phyloP scores from a whole-genome alignment of 2,888 invertebrate species.

The Atrina japonica region DNA sequence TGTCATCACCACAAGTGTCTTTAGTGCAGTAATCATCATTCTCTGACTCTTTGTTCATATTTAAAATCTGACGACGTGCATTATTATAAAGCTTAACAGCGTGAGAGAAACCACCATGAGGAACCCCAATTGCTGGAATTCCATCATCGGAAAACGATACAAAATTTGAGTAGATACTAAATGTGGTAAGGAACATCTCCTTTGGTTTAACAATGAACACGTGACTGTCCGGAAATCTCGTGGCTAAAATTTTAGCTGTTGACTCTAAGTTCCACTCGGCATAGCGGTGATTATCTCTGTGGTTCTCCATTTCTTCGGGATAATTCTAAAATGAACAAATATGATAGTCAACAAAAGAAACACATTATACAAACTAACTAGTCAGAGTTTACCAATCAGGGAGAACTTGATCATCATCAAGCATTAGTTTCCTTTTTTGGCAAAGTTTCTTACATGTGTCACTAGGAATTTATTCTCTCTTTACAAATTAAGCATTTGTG shows the following conservation, averaged over 20 bases:
- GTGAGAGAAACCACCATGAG: slow-evolving; percentile 88
- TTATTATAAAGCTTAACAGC: slow-evolving; percentile 83
- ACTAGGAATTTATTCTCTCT: too few relatives aligned
- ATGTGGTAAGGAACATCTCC: slow-evolving; percentile 91
- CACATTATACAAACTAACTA: not conserved
- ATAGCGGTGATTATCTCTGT: slow-evolving; percentile 87
- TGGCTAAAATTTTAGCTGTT: slow-evolving; percentile 86
- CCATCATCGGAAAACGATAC: slow-evolving; percentile 89
- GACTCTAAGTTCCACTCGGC: slow-evolving; percentile 91
- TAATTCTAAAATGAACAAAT: slow-evolving; percentile 86
- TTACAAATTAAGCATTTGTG: too few relatives aligned
- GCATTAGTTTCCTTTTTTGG: too few relatives aligned
- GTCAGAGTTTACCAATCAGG: not conserved
- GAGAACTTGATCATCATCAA: too few relatives aligned
- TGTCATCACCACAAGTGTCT: slow-evolving; percentile 1
- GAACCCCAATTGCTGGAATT: slow-evolving; percentile 89
- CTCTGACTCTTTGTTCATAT: not conserved
- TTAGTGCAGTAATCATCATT: not conserved
- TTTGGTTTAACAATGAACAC: slow-evolving; percentile 79
- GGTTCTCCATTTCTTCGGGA: slow-evolving; percentile 89
- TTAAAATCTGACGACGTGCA: slow-evolving; percentile 3
- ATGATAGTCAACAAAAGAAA: not conserved
- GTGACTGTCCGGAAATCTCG: slow-evolving; percentile 85
- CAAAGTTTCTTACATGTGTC: too few relatives aligned
- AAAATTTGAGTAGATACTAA: slow-evolving; percentile 94